Base-by-base conservation (phyloP, 2,888 invertebrate genomes). In the Mactromeris polynyma region DNA sequence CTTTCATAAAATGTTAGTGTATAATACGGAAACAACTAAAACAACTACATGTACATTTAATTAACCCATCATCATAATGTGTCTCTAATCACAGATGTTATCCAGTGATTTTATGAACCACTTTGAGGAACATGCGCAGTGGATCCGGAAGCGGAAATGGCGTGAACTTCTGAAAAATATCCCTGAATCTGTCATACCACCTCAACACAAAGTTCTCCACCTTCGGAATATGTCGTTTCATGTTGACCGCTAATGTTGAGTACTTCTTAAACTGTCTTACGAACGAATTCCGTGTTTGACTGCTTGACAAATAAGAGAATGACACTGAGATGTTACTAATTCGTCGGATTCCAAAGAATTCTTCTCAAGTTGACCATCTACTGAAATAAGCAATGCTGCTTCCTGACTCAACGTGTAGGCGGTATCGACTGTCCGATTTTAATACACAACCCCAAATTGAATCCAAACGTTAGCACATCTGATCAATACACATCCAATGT, bases 81-180 rank as follows among this genome's bases (percentile, higher is more conserved):
- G 58, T 64, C 6, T 64, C 26, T 64, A 17, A 3, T 0, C 42
- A 42, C 79, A 54, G 81, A 81, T 21, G 73, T 78, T 58, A 85
- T 40, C 79, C 85, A n/a, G 79, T 85, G 26, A 85, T 85, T 69
- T 85, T 85, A 38, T 85, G 78, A 14, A 79, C 78, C 2, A 81
- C 79, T 19, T 42, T 38, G n/a, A 79, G 81, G 42, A 80, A 42
- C 69, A 85, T 85, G 17, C 85, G 58, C 42, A 85, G 58, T 38
- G 85, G 85, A 40, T 85, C 85, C 46, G 85, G 85, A n/a, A 85
- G 79, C 6, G 85, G 85, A 46, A 85, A 79, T 14, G 85, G 85
- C 3, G 85, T 85, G 31, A 85, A 85, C 85, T 69, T 85, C 31
- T 85, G 85, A 54, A 85, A 80, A 6, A 85, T 69, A 14, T 46